Percentiles rank a stretch among this genome's conserved stretches.
These are phyloP conservation scores for Threskiornis aethiopicus DNA, from an alignment of 2,797 vertebrate genomes.

Conservation along the genomic window DNA sequence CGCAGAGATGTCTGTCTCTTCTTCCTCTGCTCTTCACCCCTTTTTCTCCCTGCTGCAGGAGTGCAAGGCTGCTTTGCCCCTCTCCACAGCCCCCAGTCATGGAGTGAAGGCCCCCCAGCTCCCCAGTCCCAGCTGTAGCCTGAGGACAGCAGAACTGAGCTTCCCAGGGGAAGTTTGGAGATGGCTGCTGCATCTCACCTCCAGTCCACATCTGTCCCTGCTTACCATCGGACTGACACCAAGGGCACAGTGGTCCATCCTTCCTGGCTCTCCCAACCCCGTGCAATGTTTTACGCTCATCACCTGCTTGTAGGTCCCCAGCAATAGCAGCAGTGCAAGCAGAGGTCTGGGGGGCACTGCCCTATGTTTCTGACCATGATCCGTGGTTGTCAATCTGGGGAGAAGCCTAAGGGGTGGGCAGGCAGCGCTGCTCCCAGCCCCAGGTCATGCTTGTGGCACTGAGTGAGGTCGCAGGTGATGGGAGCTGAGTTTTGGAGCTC, in stretches of 20 bases:
- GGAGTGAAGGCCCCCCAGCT: neutral
- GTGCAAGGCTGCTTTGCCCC: neutral
- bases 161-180: neutral
- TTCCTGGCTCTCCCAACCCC: neutral
- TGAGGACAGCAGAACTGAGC: neutral
- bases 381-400: neutral
- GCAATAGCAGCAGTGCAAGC: neutral
- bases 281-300: rapidly evolving
- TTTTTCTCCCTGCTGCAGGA: neutral
- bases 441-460: rapidly evolving
- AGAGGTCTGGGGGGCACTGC: neutral
- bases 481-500: neutral
- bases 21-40: neutral
- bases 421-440: neutral
- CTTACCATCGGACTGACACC: neutral
- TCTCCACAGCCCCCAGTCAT: rapidly evolving
- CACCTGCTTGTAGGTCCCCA: neutral
- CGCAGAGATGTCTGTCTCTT: neutral
- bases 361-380: rapidly evolving
- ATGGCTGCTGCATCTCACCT: neutral
- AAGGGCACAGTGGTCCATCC: neutral
- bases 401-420: neutral
- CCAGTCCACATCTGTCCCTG: rapidly evolving
- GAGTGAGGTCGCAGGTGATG: neutral
- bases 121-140: neutral